phyloP scores from a whole-genome alignment of 2,113 vertebrate species.

The Mohoua ochrocephala region DNA sequence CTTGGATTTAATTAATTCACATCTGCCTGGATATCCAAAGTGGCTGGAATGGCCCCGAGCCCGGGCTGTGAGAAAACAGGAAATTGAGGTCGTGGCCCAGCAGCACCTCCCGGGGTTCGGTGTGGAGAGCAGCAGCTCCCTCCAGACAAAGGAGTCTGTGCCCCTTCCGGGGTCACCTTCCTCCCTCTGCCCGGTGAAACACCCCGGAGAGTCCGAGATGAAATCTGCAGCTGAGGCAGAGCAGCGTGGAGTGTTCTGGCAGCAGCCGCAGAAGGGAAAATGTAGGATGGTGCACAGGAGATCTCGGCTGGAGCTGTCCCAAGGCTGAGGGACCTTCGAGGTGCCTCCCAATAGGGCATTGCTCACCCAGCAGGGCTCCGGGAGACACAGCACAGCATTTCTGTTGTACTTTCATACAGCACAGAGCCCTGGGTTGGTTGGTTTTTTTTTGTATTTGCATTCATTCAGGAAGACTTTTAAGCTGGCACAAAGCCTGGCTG shows the following conservation, averaged over 20 bases:
- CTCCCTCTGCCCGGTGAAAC: neutral
- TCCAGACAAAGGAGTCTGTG: neutral
- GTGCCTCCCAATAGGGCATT: fast-evolving
- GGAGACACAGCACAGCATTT: neutral
- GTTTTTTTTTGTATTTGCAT: neutral
- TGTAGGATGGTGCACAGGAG: neutral
- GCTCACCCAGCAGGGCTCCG: neutral
- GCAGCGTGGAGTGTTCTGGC: neutral
- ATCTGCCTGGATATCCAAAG: neutral
- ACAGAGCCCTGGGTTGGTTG: neutral
- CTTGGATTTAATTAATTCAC: slow-evolving; percentile 9
- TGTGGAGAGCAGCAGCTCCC: neutral
- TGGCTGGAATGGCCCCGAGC: neutral
- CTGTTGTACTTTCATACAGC: neutral
- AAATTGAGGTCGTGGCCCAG: slow-evolving; percentile 8
- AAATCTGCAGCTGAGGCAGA: neutral
- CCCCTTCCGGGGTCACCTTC: neutral
- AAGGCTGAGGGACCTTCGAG: neutral
- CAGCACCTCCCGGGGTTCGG: neutral
- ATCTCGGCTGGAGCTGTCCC: neutral
- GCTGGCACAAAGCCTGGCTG: neutral
- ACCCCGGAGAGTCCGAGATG: neutral
- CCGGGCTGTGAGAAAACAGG: neutral
- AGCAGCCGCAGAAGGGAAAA: neutral
- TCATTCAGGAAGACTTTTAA: neutral